Base-by-base conservation (phyloP, 2,113 vertebrate genomes). In the Atractosteus spatula region DNA sequence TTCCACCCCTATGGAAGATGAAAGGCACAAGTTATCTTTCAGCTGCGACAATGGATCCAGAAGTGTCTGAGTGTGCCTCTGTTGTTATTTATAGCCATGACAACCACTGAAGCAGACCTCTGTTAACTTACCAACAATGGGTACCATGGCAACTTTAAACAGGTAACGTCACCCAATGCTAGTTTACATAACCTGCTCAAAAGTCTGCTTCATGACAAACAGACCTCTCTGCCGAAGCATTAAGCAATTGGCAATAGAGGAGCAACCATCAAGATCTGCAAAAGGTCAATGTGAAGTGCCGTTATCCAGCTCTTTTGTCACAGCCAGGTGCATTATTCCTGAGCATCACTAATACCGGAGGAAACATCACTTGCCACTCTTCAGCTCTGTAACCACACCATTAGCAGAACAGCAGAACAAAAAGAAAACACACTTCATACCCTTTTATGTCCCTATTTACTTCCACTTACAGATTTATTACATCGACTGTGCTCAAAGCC, bases 121-220 rank as follows among this genome's bases (percentile, higher is more conserved):
- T 57, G 42, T 66, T 67, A 62, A 51, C 57, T 59, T 71, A 16
- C 11, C 70, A 29, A 44, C 43, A 67, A 41, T 41, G 7, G 54
- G 12, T 72, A 43, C 71, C 71, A 59, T 66, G 71, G 71, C 63
- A 72, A 67, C 71, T 57, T 72, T 14, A 3, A 42, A 44, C 64
- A 72, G 62, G 64, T 72, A 59, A 54, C 8, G 14, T 55, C 8
- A 6, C n/a, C 7, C 12, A 8, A n/a, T 3, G 47, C 29, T 29
- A 29, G 29, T 59, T 59, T 59, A 59, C n/a, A n/a, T 5, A 13
- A 5, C 57, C 10, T 10, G 47, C 14, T 59, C 57, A 59, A 13
- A 13, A 59, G n/a, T 59, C 57, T 10, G 2, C 47, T 51, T 51
- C 47, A 10, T 10, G 5, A 5, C 47, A 5, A 10, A 51, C 5